These are phyloP conservation scores for Nemurella pictetii DNA, from an alignment of 2,888 invertebrate genomes.

Conservation along the genomic window DNA sequence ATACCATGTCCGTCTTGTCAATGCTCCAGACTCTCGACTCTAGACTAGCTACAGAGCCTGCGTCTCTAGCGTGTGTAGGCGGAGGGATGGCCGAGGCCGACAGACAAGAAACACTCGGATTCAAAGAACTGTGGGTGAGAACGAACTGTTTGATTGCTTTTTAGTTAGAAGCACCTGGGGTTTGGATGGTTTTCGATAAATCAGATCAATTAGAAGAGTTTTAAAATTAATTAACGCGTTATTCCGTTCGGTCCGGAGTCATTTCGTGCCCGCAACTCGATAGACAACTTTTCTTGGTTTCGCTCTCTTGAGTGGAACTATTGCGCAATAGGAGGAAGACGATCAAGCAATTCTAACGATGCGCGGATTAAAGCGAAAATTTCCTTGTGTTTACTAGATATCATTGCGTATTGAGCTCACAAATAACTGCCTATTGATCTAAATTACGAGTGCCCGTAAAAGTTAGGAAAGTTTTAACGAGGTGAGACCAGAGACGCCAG, in stretches of 20 bases:
- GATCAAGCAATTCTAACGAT: no score
- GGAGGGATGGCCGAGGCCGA: background rate
- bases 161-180: background rate
- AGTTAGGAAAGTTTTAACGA: background rate
- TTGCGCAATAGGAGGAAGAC: no score
- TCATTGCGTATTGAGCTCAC: background rate
- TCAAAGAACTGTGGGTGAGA: background rate
- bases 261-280: background rate
- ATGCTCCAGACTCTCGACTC: no score
- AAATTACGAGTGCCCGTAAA: background rate
- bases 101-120: background rate
- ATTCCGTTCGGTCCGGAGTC: background rate
- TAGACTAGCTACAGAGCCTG: no score
- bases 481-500: background rate
- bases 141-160: background rate
- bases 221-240: background rate
- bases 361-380: background rate
- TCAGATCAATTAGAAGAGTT: background rate
- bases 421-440: background rate
- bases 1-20: conserved; percentile 2
- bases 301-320: background rate
- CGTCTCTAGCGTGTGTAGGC: no score
- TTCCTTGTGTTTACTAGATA: background rate
- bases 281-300: background rate
- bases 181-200: background rate